Conservation (phyloP, 1,140 invertebrate genomes). For the Sinella curviseta region DNA sequence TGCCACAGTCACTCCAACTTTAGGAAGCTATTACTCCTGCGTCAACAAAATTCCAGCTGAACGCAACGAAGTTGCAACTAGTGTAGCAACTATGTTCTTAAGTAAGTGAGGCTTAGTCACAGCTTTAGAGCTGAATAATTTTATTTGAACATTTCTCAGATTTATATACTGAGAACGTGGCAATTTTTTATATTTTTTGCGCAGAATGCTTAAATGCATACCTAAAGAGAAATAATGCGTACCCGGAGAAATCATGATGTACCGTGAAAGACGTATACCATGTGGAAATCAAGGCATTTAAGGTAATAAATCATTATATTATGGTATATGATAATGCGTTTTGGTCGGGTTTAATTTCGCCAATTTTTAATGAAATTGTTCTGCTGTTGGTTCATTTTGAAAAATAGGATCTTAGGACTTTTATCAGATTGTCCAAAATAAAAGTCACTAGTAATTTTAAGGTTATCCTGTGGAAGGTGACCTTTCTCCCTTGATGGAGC, state of each 20-base stretch:
- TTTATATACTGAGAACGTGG: too few relatives aligned
- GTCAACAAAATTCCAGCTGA: conserved; percentile 67
- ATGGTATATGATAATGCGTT: too few relatives aligned
- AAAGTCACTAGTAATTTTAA: conserved; percentile 63
- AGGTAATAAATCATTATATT: not conserved
- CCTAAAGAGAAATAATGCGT: conserved; percentile 60
- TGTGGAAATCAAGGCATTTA: conserved; percentile 58
- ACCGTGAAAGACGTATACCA: conserved; percentile 69
- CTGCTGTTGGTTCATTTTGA: too few relatives aligned
- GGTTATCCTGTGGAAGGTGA: conserved; percentile 49
- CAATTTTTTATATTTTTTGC: too few relatives aligned
- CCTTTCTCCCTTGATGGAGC: not conserved
- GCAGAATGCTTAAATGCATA: conserved; percentile 64
- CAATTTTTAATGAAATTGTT: too few relatives aligned
- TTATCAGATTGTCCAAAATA: conserved; percentile 50
- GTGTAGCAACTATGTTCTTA: conserved; percentile 63
- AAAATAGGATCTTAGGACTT: too few relatives aligned
- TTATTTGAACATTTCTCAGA: too few relatives aligned
- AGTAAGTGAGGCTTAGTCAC: too few relatives aligned
- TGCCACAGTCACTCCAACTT: conserved; percentile 71
- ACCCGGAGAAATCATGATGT: conserved; percentile 80
- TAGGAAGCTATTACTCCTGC: conserved; percentile 78
- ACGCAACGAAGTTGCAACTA: conserved; percentile 72
- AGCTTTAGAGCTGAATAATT: too few relatives aligned
- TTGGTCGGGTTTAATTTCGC: too few relatives aligned